Evolutionary conservation across 2,113 vertebrate genomes (phyloP), one percentile per base, ranked within the genome.

Genomic region (Toxotes chatareus): DNA sequence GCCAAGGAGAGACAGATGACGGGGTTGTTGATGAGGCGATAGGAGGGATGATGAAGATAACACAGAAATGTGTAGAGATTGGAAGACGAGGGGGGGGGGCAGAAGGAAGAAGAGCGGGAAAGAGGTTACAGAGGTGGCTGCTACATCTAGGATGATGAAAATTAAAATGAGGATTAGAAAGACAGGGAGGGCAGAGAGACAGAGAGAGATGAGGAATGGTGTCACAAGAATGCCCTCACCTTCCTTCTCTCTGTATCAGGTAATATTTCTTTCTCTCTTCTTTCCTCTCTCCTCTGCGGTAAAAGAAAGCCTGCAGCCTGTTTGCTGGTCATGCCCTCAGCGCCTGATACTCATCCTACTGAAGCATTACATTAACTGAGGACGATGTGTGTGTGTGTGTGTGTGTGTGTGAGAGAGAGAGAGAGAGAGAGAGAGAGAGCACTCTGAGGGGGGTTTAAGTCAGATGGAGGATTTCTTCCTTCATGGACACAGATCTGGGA

Each of bases 301-400:
- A 34, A 71, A 74, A 75, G 34, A 82, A 83, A 87, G 77, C 57
- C 82, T 73, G 79, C 71, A 79, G 83, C 73, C 36, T 89, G 83
- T 87, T 90, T 89, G 81, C 84, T 68, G 83, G 90, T 70, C 88
- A 67, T 86, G 86, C 82, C 85, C 86, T 80, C 56, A 61, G 83
- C 14, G 53, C 63, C 68, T 71, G 79, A 73, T 84, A 86, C 78
- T 88, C 85, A 80, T 81, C 71, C 77, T 73, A 83, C 85, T 88
- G 82, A 83, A 88, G 86, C 85, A 83, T 89, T 82, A 87, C 90
- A 93, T 93, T 89, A 92, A 88, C 85, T 76, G 44, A 74, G 67
- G 44, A 70, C 32, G 82, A 11, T n/a, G 8, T 67, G 32, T 77
- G 75, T 62, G 76, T 86, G 49, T 78, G 38, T 67, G 72, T 78